Base-by-base conservation (phyloP, 2,888 invertebrate species). In the Amphipyra tragopoginis region DNA sequence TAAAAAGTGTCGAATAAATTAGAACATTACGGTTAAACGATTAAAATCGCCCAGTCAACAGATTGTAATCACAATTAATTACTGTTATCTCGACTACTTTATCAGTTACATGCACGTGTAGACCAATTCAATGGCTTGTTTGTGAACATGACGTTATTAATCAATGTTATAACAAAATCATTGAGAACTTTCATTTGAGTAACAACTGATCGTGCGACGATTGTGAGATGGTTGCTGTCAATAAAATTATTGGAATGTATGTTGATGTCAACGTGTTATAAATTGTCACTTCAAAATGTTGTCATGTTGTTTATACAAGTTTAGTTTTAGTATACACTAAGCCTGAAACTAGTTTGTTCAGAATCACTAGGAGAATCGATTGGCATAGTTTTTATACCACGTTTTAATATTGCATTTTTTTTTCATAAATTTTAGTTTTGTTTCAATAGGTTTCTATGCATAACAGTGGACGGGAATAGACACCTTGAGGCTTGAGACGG, bases 11-110 rank as follows among this genome's bases (percentile, higher is more conserved):
- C 14, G 8, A 43, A 29, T 29, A 57, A 56, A 62, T 68, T 49
- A 53, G 49, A 42, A 53, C 7, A 38, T 53, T 38, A 69, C 51
- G 34, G 48, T 54, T 47, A 48, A 47, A 29, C 48, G 33, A 65
- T 60, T 47, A 50, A 48, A 48, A 64, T 61, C 45, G 5, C 11
- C 40, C 50, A 65, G 43, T 62, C 47, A 60, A 44, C 62, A 56
- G 75, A 75, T 75, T 63, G 45, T 45, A 14, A 75, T 72, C 76
- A 43, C 59, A 72, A 75, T 72, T 75, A 72, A 75, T 75, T 75
- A 65, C 58, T 56, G 21, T 63, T 65, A 69, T 75, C 65, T 69
- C 15, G 9, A 49, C 57, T 65, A 70, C 60, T 71, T 61, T 59
- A 63, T 69, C 60, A 50, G 55, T 45, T 48, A 34, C 64, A 60